Evolutionary conservation across 2,113 vertebrate genomes (phyloP), one percentile per base, ranked within the genome.

Genomic region (Litocranius walleri): DNA sequence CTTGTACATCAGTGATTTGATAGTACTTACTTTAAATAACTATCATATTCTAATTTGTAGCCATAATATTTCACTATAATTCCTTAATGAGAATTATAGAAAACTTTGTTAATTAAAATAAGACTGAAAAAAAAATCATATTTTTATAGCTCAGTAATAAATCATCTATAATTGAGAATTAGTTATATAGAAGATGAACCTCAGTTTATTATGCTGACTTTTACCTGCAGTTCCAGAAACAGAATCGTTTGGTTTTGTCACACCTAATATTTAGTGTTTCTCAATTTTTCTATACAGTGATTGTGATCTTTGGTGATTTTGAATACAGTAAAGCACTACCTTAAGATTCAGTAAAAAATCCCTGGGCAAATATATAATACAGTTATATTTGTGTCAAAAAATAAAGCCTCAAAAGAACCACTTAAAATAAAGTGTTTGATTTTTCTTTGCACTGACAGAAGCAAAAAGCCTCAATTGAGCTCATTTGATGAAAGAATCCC

Each of bases 341-440:
- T 88, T 95, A 74, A 94, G 36, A 61, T 30, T 62, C 6, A 57
- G 7, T 50, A 88, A 36, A 85, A 83, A 83, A 56, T 62, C 33
- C 17, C 21, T 57, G 5, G 6, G 7, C 6, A 97, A 71, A 56
- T 91, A 77, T 19, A 36, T 62, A 88, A 78, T 67, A 85, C 29
- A 95, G 21, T 59, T 98, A 25, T 50, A 3, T 84, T 91, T 85
- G 64, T 96, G n/a, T 86, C 10, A 27, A 97, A 97, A n/a, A 96
- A n/a, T 54, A 95, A 40, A 85, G 81, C 48, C 43, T 96, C 33
- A 97, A 16, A 90, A 33, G 33, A 93, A 92, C 12, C 83, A 21
- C 5, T 40, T 80, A 94, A 97, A 98, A 95, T 88, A 83, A 96
- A 96, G 4, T 84, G 57, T 4, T 1, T 97, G 17, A 85, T 59